Evolutionary conservation across 2,797 vertebrate genomes (phyloP).

Genomic region (Anguilla anguilla): DNA sequence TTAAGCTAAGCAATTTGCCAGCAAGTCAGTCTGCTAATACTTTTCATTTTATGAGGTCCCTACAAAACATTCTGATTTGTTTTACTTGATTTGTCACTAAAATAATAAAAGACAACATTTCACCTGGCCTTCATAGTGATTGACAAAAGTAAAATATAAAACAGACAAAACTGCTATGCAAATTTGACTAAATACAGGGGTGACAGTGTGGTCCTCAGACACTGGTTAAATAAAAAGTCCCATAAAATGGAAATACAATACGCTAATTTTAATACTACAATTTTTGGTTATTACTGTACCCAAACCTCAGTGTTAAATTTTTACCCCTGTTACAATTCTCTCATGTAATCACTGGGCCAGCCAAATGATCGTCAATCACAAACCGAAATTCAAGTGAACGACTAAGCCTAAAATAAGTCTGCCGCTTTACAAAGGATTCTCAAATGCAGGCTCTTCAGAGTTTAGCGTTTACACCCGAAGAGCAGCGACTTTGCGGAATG

Average conservation of each 20-base stretch:
- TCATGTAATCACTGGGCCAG: constrained; percentile 71
- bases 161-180: constrained; percentile 29
- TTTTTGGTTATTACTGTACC: constrained; percentile 61
- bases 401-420: constrained; percentile 37
- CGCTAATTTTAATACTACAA: constrained; percentile 41
- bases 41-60: constrained; percentile 17
- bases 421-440: constrained; percentile 38
- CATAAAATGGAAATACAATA: constrained; percentile 31
- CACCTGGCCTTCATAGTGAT: constrained; percentile 34
- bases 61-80: constrained; percentile 34
- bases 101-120: constrained; percentile 39
- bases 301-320: constrained; percentile 42
- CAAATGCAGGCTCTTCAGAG: constrained; percentile 21
- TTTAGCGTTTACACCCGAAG: neutral
- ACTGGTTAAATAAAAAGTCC: constrained; percentile 19
- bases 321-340: constrained; percentile 27
- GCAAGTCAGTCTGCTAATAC: constrained; percentile 26
- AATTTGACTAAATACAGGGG: constrained; percentile 16
- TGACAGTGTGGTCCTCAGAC: constrained; percentile 17
- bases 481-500: constrained; percentile 24
- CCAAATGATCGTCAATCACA: constrained; percentile 68
- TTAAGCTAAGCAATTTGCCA: constrained; percentile 13
- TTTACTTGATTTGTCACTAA: constrained; percentile 25
- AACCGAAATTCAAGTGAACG: constrained; percentile 46
- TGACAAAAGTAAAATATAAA: constrained; percentile 44